Base-by-base conservation (phyloP, 2,888 invertebrate species). In the Pharmacophagus antenor region DNA sequence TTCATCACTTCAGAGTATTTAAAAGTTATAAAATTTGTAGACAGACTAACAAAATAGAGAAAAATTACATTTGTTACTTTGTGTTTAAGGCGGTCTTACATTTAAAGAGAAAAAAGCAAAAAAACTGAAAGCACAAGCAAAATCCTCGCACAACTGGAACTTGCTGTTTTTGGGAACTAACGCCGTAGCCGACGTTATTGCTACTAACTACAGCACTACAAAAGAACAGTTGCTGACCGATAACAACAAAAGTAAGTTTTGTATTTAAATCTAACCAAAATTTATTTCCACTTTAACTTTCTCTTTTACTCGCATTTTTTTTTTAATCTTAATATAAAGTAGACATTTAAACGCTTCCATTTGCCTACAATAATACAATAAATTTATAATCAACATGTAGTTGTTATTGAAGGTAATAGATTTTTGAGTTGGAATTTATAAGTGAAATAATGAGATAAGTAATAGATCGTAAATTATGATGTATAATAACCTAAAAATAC, bases 91-190 rank as follows among this genome's bases (percentile, higher is more conserved):
- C 61, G 92, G 92, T 0, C 88, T 95, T 0, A 93, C 94, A 20
- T 98, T 93, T 80, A 98, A 98, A 76, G 93, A 95, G 74, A 96
- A 96, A 80, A 98, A 97, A 75, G 93, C 93, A 4, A 89, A 94
- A 56, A 93, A 95, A 77, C 84, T 94, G 65, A 98, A 97, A 82
- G 91, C 93, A 21, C 92, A 93, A 73, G 95, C 95, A 5, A 94
- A 94, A 54, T 95, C 95, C 0, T 93, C 96, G 0, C 95, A 97
- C 80, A 99, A 98, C 79, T 99, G 99, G 99, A 99, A 99, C 85
- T 94, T 97, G 0, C 82, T 99, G 51, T 99, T 99, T 79, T 88
- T 99, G 66, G 98, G 98, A 0, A 93, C 95, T 15, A 97, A 98
- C 85, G 98, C 98, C 1, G 95, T 99, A 0, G 98, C 98, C 0